Conservation (phyloP, 2,113 vertebrate species). For the Laterallus jamaicensis region DNA sequence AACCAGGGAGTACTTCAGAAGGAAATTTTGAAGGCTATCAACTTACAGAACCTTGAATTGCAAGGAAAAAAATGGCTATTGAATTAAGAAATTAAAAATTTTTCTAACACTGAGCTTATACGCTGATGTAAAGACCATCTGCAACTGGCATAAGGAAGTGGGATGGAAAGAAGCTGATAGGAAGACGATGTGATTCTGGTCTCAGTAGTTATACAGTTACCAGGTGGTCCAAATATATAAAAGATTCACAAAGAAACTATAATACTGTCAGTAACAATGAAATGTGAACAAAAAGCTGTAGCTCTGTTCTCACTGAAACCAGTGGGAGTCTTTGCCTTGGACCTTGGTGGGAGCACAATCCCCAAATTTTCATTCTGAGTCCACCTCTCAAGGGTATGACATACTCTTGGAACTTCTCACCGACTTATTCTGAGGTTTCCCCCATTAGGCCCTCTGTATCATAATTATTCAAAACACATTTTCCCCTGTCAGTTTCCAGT, state of each 20-base stretch:
- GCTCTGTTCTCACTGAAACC: neutral
- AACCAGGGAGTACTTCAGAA: neutral
- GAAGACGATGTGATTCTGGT: neutral
- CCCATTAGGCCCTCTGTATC: neutral
- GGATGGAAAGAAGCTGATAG: neutral
- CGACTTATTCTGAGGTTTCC: neutral
- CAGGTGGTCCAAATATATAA: neutral
- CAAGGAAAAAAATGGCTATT: neutral
- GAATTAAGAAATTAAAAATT: neutral
- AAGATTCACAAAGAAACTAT: neutral
- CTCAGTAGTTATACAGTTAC: neutral
- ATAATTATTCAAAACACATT: neutral
- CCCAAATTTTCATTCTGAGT: neutral
- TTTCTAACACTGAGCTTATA: neutral
- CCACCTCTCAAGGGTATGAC: neutral
- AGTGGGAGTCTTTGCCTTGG: neutral
- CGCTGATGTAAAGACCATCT: neutral
- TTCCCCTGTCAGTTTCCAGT: neutral
- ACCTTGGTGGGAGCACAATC: neutral
- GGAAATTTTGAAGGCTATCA: neutral
- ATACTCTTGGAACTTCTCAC: neutral
- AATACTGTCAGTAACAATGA: neutral
- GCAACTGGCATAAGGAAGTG: neutral
- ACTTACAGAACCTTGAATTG: neutral
- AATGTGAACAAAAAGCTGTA: neutral